Evolutionary conservation across 2,113 vertebrate genomes (phyloP), one percentile per base, ranked within the genome.

Genomic region (Eulemur macaco): DNA sequence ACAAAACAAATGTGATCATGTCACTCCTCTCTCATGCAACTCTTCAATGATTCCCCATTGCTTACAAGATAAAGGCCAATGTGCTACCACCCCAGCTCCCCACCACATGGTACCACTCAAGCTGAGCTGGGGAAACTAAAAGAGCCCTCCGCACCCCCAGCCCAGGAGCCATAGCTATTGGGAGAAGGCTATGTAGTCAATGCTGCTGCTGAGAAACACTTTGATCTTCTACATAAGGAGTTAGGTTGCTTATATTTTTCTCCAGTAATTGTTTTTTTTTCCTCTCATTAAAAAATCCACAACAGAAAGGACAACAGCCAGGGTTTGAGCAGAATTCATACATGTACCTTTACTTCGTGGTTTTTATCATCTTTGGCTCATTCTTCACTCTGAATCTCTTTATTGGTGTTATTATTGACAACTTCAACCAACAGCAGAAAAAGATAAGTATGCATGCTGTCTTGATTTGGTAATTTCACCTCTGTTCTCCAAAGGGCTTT

Each of bases 381-480:
- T 99, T 99, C 98, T 99, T 99, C 98, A 99, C 99, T 81, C 97
- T 99, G 96, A 99, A 99, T 91, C 99, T 99, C 96, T 99, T 99
- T 96, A 99, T 99, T 34, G 99, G 99, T 60, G 99, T 99, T 88
- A 99, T 99, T 92, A 99, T 99, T 93, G 99, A 99, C 98, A 99
- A 99, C 98, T 99, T 99, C 98, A 99, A 99, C 97, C 99, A 99
- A 96, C 99, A 99, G 98, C 99, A 99, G 97, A 99, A 99, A 99
- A 99, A 99, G 99, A 99, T 99, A 99, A 99, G 99, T 99, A 98
- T 97, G 14, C 29, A 2, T 23, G 52, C 42, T 90, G 71, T 52
- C 82, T 73, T 52, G 25, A 68, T 52, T 69, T 60, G 66, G 52
- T 73, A 1, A 45, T 73, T 73, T 91, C 42, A 5, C 14, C 68